Conservation (phyloP, 2,113 vertebrate species). For the Copsychus sechellarum region DNA sequence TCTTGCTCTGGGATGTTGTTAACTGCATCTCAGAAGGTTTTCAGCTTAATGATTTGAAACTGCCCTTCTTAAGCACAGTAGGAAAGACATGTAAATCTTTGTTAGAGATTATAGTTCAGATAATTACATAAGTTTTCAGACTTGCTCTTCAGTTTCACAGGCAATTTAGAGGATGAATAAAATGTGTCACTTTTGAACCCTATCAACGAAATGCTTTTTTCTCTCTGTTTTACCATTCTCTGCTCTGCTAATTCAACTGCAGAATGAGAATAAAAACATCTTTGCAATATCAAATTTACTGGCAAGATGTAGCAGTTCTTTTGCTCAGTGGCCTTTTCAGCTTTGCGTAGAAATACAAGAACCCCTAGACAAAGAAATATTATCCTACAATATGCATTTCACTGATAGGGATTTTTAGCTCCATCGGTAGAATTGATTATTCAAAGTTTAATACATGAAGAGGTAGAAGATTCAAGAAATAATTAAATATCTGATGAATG, state of each 20-base stretch:
- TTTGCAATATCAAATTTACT: not conserved
- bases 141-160: slow-evolving; percentile 46
- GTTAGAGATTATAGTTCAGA: slow-evolving; percentile 36
- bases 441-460: not conserved
- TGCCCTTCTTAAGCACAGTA: not conserved
- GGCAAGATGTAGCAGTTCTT: not conserved
- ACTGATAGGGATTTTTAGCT: not conserved
- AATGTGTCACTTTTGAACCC: not conserved
- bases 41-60: slow-evolving; percentile 19
- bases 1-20: not conserved
- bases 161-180: slow-evolving; percentile 4
- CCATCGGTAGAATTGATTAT: not conserved
- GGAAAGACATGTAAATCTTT: slow-evolving; percentile 16
- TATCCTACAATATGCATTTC: not conserved
- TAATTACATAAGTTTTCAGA: slow-evolving; percentile 43
- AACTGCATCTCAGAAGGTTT: not conserved
- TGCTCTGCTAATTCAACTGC: not conserved
- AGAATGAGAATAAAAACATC: not conserved
- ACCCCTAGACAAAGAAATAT: not conserved
- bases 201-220: not conserved
- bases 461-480: not conserved
- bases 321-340: not conserved
- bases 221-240: not conserved
- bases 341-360: not conserved
- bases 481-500: not conserved